Evolutionary conservation across 2,113 vertebrate genomes (phyloP).

Genomic region (Oreochromis tanganicae): DNA sequence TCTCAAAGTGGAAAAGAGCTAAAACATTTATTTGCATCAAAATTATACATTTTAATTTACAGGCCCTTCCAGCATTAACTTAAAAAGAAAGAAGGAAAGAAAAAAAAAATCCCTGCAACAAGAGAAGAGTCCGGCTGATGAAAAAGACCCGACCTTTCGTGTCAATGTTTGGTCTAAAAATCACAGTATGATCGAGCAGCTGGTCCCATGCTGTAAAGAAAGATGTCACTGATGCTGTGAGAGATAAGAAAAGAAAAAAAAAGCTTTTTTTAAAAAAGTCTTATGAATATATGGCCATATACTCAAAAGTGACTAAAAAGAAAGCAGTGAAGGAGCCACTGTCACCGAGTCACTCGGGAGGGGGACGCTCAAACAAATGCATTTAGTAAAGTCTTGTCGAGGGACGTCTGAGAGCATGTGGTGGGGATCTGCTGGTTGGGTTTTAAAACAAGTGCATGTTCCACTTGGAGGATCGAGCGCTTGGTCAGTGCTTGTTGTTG

Average conservation of each 20-base stretch:
- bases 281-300: conserved; percentile 18
- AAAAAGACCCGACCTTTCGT: background rate
- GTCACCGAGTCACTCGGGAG: background rate
- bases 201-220: conserved; percentile 63
- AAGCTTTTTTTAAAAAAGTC: conserved; percentile 21
- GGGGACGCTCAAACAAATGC: background rate
- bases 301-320: conserved; percentile 44
- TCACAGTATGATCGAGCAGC: conserved; percentile 42
- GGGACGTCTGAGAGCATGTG: background rate
- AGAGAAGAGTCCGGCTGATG: background rate
- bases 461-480: conserved; percentile 13
- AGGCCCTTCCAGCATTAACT: conserved; percentile 62
- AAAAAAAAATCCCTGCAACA: conserved; percentile 40
- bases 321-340: background rate
- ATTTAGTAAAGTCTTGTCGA: background rate
- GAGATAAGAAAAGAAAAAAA: conserved; percentile 7
- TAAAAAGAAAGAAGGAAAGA: conserved; percentile 30
- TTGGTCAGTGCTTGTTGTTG: conserved; percentile 79
- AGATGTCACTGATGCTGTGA: conserved; percentile 44
- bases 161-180: conserved; percentile 7
- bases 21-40: conserved; percentile 70
- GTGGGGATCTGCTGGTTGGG: conserved; percentile 43
- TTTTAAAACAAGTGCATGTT: conserved; percentile 67
- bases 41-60: conserved; percentile 72
- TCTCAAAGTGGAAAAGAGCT: conserved; percentile 58